These are phyloP conservation scores for Saccostrea glomerata DNA, from an alignment of 1,140 invertebrate species.

Conservation along the genomic window DNA sequence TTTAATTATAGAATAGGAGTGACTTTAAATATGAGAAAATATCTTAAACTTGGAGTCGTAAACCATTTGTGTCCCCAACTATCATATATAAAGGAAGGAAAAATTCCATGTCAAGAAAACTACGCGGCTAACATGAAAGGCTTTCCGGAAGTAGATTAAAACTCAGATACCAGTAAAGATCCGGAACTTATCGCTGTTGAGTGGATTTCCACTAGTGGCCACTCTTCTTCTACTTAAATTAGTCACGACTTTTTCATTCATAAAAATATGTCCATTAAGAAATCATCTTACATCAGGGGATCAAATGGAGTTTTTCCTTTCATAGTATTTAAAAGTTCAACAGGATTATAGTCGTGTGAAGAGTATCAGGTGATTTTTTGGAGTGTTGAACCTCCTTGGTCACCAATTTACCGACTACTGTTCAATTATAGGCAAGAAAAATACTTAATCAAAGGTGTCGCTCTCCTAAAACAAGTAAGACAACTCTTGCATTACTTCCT, in stretches of 20 bases:
- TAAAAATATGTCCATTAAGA: constrained; percentile 33
- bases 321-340: constrained; percentile 12
- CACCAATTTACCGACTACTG: constrained; percentile 26
- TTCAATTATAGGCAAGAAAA: background rate
- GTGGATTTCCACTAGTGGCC: constrained; percentile 32
- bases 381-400: background rate
- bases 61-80: background rate
- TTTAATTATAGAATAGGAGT: background rate
- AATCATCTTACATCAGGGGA: background rate
- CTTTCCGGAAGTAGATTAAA: constrained; percentile 27
- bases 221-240: constrained; percentile 27
- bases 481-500: constrained; percentile 5
- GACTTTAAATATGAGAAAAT: background rate
- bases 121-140: constrained; percentile 4
- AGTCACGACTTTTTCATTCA: constrained; percentile 35
- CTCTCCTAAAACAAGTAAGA: background rate
- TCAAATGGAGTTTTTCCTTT: constrained; percentile 18
- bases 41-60: background rate
- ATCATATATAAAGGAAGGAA: background rate
- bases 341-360: background rate
- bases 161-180: constrained; percentile 20
- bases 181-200: constrained; percentile 18
- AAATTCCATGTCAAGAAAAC: constrained; percentile 1
- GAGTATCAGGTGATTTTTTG: background rate
- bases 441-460: background rate